Conservation (phyloP, 2,888 invertebrate genomes). For the Pherbina coryleti region DNA sequence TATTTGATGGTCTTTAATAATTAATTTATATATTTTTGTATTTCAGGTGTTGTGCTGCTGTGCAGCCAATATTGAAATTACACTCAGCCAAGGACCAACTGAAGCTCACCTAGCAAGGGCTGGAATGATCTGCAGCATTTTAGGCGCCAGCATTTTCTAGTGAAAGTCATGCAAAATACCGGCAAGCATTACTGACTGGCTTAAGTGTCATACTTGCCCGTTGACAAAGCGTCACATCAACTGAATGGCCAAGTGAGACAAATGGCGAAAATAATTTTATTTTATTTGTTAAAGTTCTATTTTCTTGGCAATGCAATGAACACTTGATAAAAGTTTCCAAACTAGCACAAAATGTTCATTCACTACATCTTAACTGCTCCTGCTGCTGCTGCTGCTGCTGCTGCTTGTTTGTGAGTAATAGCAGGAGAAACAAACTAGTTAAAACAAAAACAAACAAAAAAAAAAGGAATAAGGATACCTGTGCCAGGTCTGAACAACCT, state of each 20-base stretch:
- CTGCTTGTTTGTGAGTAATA: neutral
- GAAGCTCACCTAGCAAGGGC: neutral
- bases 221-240: neutral
- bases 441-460: neutral
- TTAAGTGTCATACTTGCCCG: too few species aligned
- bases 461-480: neutral
- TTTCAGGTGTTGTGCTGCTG: neutral
- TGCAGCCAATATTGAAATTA: conserved; percentile 15
- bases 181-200: too few species aligned
- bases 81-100: neutral
- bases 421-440: neutral
- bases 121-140: neutral
- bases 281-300: conserved; percentile 37
- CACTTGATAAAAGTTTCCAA: conserved; percentile 41
- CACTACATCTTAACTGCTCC: conserved; percentile 30
- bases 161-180: neutral
- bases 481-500: neutral
- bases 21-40: neutral
- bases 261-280: conserved; percentile 38
- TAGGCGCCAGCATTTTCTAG: neutral
- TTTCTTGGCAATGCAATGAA: conserved; percentile 37
- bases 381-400: neutral
- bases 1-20: neutral
- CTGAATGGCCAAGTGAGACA: neutral
- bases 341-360: neutral